A percentile compares a stretch with the other conserved stretches of the same genome.
Conservation (phyloP, 1,140 invertebrate genomes). For the Nebria ingens region DNA sequence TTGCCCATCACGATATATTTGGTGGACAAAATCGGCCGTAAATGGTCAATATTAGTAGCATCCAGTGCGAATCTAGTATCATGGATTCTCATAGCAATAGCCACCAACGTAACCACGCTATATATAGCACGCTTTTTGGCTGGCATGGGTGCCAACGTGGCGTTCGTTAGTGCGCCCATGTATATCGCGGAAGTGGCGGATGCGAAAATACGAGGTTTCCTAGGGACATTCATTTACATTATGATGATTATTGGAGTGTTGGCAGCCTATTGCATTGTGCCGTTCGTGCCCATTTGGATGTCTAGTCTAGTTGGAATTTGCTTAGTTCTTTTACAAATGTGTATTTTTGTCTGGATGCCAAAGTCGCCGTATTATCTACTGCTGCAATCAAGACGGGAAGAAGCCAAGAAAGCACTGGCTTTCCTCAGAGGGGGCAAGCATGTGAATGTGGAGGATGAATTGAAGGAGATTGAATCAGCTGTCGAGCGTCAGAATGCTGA, state of each 20-base stretch:
- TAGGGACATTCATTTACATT: constrained; percentile 24
- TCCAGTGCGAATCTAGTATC: constrained; percentile 47
- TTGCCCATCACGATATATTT: constrained; percentile 41
- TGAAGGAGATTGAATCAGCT: constrained; percentile 33
- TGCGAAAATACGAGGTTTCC: constrained; percentile 24
- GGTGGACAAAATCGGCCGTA: constrained; percentile 53
- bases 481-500: constrained; percentile 25
- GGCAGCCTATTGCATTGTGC: constrained; percentile 24
- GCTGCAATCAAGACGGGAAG: constrained; percentile 29
- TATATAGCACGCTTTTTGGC: constrained; percentile 38
- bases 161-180: constrained; percentile 28
- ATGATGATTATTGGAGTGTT: constrained; percentile 26
- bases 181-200: constrained; percentile 30
- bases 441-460: constrained; percentile 33
- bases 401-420: constrained; percentile 40
- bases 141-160: constrained; percentile 27
- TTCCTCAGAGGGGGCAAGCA: constrained; percentile 43
- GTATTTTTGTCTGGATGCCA: constrained; percentile 25
- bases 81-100: constrained; percentile 46
- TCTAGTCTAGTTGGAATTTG: constrained; percentile 22
- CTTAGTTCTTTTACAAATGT: constrained; percentile 19
- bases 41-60: constrained; percentile 44
- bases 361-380: constrained; percentile 27
- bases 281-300: constrained; percentile 18
- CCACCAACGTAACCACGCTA: constrained; percentile 32